phyloP scores from a whole-genome alignment of 2,113 vertebrate genomes.

The Hippoglossus stenolepis region DNA sequence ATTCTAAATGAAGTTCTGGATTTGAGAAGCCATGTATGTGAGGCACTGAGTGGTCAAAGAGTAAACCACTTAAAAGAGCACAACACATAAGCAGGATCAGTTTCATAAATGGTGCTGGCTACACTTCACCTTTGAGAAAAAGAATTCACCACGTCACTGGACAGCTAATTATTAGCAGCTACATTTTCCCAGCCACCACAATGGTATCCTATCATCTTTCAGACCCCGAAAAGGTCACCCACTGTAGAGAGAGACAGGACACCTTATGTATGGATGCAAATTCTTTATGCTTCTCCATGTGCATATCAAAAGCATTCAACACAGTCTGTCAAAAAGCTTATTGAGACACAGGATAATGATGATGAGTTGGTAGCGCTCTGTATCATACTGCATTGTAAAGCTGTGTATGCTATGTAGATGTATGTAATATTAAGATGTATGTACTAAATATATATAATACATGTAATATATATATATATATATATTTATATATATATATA shows the following conservation, averaged over 20 bases:
- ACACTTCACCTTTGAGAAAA: constrained; percentile 62
- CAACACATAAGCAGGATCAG: constrained; percentile 66
- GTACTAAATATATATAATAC: too few relatives aligned
- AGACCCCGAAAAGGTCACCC: constrained; percentile 68
- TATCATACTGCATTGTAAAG: background rate
- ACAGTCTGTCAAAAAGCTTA: constrained; percentile 1
- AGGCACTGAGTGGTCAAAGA: constrained; percentile 25
- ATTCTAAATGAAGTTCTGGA: background rate
- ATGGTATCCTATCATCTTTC: constrained; percentile 70
- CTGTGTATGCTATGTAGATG: background rate
- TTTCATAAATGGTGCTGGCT: constrained; percentile 71
- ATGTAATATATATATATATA: too few relatives aligned
- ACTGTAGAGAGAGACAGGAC: constrained; percentile 53
- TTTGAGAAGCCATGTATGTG: constrained; percentile 32
- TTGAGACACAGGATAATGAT: constrained; percentile 17
- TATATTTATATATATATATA: too few relatives aligned
- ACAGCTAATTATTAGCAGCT: constrained; percentile 68
- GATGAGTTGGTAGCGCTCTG: background rate
- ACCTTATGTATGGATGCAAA: constrained; percentile 45
- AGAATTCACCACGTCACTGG: constrained; percentile 50
- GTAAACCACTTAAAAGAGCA: constrained; percentile 54
- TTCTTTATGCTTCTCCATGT: constrained; percentile 41
- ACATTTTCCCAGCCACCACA: constrained; percentile 61
- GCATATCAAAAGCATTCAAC: constrained; percentile 29
- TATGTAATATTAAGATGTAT: too few relatives aligned